Base-by-base conservation (phyloP, 2,797 vertebrate species). In the Triplophysa yarkandensis region DNA sequence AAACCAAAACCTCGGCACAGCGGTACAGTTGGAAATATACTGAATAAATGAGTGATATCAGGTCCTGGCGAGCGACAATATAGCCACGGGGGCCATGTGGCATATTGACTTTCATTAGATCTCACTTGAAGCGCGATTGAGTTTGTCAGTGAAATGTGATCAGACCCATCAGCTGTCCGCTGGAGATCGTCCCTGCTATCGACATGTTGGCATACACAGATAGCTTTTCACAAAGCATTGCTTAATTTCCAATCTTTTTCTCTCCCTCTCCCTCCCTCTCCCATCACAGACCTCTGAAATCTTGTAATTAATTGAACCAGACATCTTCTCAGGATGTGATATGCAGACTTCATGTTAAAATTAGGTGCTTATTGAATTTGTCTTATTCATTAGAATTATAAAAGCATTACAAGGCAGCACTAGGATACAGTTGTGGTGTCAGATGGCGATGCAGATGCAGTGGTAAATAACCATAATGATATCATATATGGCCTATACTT, bases 31-130 rank as follows among this genome's bases (percentile, higher is more conserved):
- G 83, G 83, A 84, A 82, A 83, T 82, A 68, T 83, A 83, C 84
- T 85, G 80, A 85, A 85, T 85, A 85, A 85, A 84, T 84, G 68
- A 85, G 79, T 60, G 78, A 80, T 83, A 83, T 86, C 80, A 77
- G 77, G 76, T 84, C 81, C 77, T 72, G 76, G 74, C 44, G 65
- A 43, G 71, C 79, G 72, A 68, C 71, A 73, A 74, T 55, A 76
- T 63, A 78, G 82, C 78, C 83, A 78, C 79, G 68, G 80, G 84
- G 86, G 85, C 85, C 77, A 81, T 84, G 86, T 87, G 86, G 86
- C 86, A 88, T 95, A 94, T 95, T 95, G 93, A 94, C 93, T 95
- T 95, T 94, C 93, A 91, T 93, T 93, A 84, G 85, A 91, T 95
- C 90, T 90, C 93, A 93, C 92, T 94, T 89, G 82, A 91, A 88